Evolutionary conservation across 2,797 vertebrate genomes (phyloP).

Genomic region (Hippopotamyrus pictus): DNA sequence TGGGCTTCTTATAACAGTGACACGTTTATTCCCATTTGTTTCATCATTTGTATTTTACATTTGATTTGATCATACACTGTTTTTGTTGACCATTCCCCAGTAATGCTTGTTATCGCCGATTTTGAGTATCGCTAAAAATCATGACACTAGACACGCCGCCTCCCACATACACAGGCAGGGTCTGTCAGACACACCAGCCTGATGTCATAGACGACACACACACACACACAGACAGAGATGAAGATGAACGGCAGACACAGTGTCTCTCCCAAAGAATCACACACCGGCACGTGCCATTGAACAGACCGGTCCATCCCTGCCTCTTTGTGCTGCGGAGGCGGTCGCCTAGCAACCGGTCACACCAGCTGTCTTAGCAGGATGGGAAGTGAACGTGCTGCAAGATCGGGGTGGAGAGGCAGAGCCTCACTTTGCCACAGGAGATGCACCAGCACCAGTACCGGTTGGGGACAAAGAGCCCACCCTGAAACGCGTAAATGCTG

Average conservation of each 20-base stretch:
- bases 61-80: neutral
- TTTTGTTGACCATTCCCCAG: neutral
- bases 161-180: neutral
- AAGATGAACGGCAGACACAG: neutral
- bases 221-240: neutral
- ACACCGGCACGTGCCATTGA: conserved; percentile 71
- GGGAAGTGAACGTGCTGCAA: conserved; percentile 54
- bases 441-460: neutral
- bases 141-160: neutral
- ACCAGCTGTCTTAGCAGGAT: conserved; percentile 73
- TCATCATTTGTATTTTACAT: neutral
- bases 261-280: conserved; percentile 23
- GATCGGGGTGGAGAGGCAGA: conserved; percentile 51
- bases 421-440: neutral
- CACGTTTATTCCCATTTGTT: neutral
- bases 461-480: neutral
- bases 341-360: conserved; percentile 88
- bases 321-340: conserved; percentile 82
- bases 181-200: neutral
- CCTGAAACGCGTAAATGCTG: neutral
- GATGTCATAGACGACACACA: conserved; percentile 21
- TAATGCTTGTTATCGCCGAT: neutral
- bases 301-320: conserved; percentile 78
- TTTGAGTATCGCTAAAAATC: neutral
- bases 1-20: neutral